A percentile compares a stretch with the other conserved stretches of the same genome.
Evolutionary conservation across 1,140 invertebrate genomes (phyloP).

Genomic region (Berghia stephanieae): DNA sequence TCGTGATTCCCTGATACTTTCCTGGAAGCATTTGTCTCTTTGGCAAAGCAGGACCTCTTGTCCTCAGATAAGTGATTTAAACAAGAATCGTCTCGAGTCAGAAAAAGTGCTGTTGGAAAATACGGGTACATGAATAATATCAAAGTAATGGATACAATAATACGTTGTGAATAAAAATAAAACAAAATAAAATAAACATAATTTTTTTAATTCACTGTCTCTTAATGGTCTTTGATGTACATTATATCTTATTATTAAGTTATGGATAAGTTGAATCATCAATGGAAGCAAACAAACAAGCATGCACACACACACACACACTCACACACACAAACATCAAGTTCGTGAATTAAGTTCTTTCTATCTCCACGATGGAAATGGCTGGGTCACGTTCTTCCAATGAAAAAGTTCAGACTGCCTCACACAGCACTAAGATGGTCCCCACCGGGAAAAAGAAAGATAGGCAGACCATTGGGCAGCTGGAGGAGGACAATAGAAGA

Average conservation of each 20-base stretch:
- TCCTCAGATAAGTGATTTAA: conserved; percentile 47
- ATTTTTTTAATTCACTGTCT: background rate
- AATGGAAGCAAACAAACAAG: background rate
- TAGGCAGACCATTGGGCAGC: too few species aligned
- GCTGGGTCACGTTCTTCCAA: too few species aligned
- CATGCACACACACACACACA: too few species aligned
- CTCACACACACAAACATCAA: too few species aligned
- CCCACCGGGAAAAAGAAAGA: too few species aligned
- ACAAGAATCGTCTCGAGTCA: conserved; percentile 56
- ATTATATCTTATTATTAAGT: background rate
- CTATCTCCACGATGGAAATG: too few species aligned
- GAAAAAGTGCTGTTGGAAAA: conserved; percentile 50
- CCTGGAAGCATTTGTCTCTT: conserved; percentile 49
- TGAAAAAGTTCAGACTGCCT: too few species aligned
- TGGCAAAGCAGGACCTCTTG: conserved; percentile 48
- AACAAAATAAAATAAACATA: conserved; percentile 2
- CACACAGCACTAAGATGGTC: too few species aligned
- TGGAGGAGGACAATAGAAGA: too few species aligned
- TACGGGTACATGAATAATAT: background rate
- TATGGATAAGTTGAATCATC: background rate
- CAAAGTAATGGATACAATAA: background rate
- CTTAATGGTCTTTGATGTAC: background rate
- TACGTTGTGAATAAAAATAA: too few species aligned
- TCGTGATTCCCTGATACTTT: conserved; percentile 44
- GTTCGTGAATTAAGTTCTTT: too few species aligned